These are phyloP conservation scores for Caenorhabditis sp. DNA, from an alignment of 2,888 invertebrate genomes.

Conservation along the genomic window DNA sequence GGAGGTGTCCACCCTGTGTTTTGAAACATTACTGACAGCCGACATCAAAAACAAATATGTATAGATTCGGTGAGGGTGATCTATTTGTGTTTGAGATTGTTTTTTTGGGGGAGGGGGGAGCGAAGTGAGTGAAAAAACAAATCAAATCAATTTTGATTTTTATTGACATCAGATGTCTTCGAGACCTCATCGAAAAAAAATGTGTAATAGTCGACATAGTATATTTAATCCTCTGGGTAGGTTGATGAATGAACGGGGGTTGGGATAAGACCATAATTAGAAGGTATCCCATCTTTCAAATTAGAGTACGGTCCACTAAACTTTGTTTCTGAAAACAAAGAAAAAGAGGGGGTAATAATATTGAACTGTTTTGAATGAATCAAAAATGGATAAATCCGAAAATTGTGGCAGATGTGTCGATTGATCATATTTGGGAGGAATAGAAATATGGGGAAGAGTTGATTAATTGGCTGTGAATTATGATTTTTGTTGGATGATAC, in stretches of 20 bases:
- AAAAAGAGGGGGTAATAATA: too few species aligned
- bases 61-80: not conserved
- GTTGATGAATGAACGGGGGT: not conserved
- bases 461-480: conserved; percentile 1
- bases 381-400: not conserved
- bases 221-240: not conserved
- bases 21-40: not conserved
- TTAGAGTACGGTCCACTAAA: not conserved
- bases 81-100: not conserved
- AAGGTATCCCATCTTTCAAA: not conserved
- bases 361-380: not conserved
- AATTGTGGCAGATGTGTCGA: not conserved
- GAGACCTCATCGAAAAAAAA: not conserved
- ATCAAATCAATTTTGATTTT: not conserved
- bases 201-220: not conserved
- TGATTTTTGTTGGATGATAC: not conserved
- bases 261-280: not conserved
- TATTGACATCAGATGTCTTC: not conserved
- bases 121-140: not conserved
- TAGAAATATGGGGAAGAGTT: not conserved
- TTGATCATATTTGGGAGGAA: not conserved
- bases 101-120: not conserved
- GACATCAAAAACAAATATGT: not conserved
- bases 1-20: not conserved
- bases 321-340: not conserved